Conservation (phyloP, 2,888 invertebrate genomes). For the Iphiclides podalirius region DNA sequence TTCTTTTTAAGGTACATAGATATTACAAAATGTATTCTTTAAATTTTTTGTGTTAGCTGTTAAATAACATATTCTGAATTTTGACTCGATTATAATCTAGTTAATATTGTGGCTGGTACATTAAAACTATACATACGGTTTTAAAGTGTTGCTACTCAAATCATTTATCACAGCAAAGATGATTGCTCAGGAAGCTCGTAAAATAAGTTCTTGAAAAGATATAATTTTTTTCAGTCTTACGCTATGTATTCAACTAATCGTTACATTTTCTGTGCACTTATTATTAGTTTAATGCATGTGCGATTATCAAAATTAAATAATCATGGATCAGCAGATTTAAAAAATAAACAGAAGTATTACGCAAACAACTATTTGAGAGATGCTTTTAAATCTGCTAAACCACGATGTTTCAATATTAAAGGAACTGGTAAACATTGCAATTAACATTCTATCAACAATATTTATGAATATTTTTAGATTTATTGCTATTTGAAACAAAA, state of each 20-base stretch:
- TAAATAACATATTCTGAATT: too few species aligned
- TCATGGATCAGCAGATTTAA: constrained; percentile 49
- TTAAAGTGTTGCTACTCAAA: constrained; percentile 16
- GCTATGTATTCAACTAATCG: constrained; percentile 57
- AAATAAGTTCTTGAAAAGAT: constrained; percentile 16
- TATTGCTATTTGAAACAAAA: constrained; percentile 45
- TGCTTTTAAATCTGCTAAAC: too few species aligned
- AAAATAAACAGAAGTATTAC: constrained; percentile 5
- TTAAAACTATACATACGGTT: too few species aligned
- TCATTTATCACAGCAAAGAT: constrained; percentile 63
- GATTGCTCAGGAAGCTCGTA: constrained; percentile 56
- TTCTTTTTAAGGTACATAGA: too few species aligned
- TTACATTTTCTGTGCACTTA: constrained; percentile 68
- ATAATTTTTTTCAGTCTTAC: constrained; percentile 65
- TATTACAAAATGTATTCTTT: too few species aligned
- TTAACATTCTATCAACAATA: constrained; percentile 63
- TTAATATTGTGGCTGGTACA: too few species aligned
- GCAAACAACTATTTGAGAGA: too few species aligned
- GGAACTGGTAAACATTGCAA: constrained; percentile 65
- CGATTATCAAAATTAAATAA: constrained; percentile 45
- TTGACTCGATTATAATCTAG: too few species aligned
- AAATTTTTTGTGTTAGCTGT: too few species aligned
- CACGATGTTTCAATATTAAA: constrained; percentile 46
- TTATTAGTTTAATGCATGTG: constrained; percentile 60
- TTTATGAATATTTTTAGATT: constrained; percentile 50